Evolutionary conservation across 2,888 invertebrate species (phyloP).

Genomic region (Leucophora obtusa): DNA sequence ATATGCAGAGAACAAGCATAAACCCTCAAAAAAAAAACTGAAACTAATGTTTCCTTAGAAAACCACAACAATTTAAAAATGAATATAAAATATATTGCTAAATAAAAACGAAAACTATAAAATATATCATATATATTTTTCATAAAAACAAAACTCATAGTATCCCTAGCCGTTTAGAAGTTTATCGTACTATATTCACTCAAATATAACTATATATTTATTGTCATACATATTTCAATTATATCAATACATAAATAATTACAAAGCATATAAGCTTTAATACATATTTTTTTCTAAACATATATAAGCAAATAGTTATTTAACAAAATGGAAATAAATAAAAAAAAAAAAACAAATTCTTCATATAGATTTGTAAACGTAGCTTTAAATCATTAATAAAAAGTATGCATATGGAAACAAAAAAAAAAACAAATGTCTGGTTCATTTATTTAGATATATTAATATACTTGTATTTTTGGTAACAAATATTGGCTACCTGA

Average conservation of each 20-base stretch:
- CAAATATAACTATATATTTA: background rate
- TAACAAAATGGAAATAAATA: background rate
- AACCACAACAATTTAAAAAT: slow-evolving; percentile 49
- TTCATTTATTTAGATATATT: too few species aligned
- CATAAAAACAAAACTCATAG: slow-evolving; percentile 45
- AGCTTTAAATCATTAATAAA: slow-evolving; percentile 29
- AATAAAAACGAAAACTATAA: slow-evolving; percentile 32
- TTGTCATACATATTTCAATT: slow-evolving; percentile 24
- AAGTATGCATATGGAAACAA: background rate
- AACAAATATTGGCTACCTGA: too few species aligned
- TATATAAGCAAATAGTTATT: background rate
- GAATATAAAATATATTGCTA: slow-evolving; percentile 29
- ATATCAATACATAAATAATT: slow-evolving; percentile 3
- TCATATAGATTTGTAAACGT: slow-evolving; percentile 33
- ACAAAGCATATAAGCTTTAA: background rate
- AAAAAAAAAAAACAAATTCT: slow-evolving; percentile 13
- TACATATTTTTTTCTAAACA: slow-evolving; percentile 1
- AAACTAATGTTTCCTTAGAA: slow-evolving; percentile 61
- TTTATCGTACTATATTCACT: slow-evolving; percentile 8
- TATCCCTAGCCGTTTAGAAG: slow-evolving; percentile 5
- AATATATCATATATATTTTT: slow-evolving; percentile 63
- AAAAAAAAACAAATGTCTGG: background rate
- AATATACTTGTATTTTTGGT: too few species aligned
- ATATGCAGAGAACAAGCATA: slow-evolving; percentile 43
- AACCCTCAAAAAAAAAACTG: slow-evolving; percentile 53